Conservation (phyloP, 2,888 invertebrate genomes). For the Agonopterix alstromeriana region DNA sequence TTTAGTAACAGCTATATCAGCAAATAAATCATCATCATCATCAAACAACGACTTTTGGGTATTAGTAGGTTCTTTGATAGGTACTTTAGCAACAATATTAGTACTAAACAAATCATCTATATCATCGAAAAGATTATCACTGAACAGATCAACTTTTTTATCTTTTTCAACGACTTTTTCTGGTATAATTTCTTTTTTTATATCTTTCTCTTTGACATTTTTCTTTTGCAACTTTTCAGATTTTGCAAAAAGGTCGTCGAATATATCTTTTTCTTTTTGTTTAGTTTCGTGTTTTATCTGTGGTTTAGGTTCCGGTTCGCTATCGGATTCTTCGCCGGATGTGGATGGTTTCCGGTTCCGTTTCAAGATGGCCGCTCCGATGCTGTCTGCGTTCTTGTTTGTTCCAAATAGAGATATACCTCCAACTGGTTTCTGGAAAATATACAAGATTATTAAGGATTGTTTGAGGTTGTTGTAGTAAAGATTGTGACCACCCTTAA, state of each 20-base stretch:
- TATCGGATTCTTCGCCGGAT: not conserved
- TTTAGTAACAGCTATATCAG: conserved; percentile 18
- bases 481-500: no score
- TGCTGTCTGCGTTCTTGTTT: conserved; percentile 50
- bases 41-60: conserved; percentile 47
- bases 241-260: conserved; percentile 56
- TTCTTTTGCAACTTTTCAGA: conserved; percentile 19
- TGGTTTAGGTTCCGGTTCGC: not conserved
- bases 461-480: not conserved
- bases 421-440: conserved; percentile 76
- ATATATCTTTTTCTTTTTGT: conserved; percentile 36
- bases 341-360: conserved; percentile 16
- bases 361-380: conserved; percentile 59
- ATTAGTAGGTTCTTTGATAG: conserved; percentile 20
- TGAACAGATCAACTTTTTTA: conserved; percentile 51
- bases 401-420: conserved; percentile 77
- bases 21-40: conserved; percentile 46
- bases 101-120: conserved; percentile 61
- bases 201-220: conserved; percentile 8
- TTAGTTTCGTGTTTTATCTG: conserved; percentile 4
- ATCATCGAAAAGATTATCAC: conserved; percentile 63
- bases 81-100: conserved; percentile 30
- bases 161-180: conserved; percentile 11
- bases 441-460: not conserved
- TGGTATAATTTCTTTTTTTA: conserved; percentile 11